Evolutionary conservation across 2,113 vertebrate species (phyloP), one percentile per base, ranked within the genome.

Genomic region (Chloropsis cyanopogon): DNA sequence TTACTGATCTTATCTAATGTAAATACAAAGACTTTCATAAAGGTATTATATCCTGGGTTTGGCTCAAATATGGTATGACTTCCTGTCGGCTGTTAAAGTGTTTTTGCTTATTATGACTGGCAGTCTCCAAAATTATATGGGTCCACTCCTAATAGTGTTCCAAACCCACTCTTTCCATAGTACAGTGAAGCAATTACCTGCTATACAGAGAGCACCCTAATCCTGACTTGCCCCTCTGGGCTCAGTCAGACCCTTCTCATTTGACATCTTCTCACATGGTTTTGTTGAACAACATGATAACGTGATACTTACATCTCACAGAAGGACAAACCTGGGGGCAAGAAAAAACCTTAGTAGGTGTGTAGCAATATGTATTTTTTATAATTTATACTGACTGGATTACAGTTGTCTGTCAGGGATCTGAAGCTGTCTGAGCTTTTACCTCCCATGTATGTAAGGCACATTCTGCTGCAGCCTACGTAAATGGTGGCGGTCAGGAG

Each of bases 181-280:
- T 24, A 35, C 7, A 33, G 33, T 61, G 65, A 49, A 82, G 24
- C 25, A 49, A 4, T 54, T 84, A 14, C 10, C 10, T 73, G 33
- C 28, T 63, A 0, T 35, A 5, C 39, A 50, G 21, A 14, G 25
- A 65, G 9, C 11, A 64, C 8, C 11, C 29, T 54, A 8, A 25
- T 33, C 31, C 3, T 49, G 29, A 37, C 25, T 71, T 90, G 15
- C 21, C 29, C 14, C 4, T 2, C 18, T 90, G 66, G 14, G 12
- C 25, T 64, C n/a, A 50, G 21, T 41, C 11, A 7, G 46, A 37
- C 13, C 21, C 31, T 63, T 84, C 52, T 33, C 21, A 54, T 53
- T 20, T 14, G 60, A 0, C 8, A 28, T 42, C 9, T 31, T 50
- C 2, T 2, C n/a, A 14, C 6, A 4, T 49, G 24, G 11, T 52